phyloP scores from a whole-genome alignment of 2,113 vertebrate species.

The Labeo rohita region DNA sequence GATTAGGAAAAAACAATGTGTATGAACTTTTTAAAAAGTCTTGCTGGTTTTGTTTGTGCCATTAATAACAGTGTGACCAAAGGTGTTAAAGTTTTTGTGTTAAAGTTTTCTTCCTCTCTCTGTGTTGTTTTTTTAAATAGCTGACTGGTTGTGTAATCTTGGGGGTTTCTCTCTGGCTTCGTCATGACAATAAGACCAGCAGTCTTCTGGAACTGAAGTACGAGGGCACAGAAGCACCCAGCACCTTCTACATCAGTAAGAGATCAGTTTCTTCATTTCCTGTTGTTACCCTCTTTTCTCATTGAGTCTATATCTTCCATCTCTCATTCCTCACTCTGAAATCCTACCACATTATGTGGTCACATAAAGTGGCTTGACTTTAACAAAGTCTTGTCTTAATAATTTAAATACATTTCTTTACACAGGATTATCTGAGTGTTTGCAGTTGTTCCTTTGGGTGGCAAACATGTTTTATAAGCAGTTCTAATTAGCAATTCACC shows the following conservation, averaged over 20 bases:
- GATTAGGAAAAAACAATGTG: not conserved
- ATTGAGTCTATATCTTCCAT: not conserved
- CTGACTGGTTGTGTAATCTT: conserved; percentile 94
- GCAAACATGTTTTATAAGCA: not conserved
- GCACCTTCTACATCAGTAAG: conserved; percentile 93
- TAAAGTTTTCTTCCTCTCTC: not conserved
- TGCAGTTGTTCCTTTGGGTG: not conserved
- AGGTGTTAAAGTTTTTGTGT: not conserved
- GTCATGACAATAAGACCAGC: conserved; percentile 89
- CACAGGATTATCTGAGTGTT: not conserved
- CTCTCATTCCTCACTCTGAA: not conserved
- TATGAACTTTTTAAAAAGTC: not conserved
- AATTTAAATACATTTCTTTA: not conserved
- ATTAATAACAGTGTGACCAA: not conserved
- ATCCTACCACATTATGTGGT: not conserved
- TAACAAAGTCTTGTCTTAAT: not conserved
- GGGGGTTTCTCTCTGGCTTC: conserved; percentile 93
- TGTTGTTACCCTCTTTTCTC: not conserved
- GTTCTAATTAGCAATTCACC: not conserved
- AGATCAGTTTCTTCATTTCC: conserved; percentile 27
- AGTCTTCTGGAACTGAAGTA: conserved; percentile 83
- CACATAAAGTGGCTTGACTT: not conserved
- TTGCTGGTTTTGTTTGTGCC: not conserved
- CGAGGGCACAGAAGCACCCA: conserved; percentile 81
- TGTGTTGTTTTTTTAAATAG: conserved; percentile 63